Evolutionary conservation across 2,888 invertebrate genomes (phyloP), one percentile per base, ranked within the genome.

Genomic region (Ametastegia equiseti): DNA sequence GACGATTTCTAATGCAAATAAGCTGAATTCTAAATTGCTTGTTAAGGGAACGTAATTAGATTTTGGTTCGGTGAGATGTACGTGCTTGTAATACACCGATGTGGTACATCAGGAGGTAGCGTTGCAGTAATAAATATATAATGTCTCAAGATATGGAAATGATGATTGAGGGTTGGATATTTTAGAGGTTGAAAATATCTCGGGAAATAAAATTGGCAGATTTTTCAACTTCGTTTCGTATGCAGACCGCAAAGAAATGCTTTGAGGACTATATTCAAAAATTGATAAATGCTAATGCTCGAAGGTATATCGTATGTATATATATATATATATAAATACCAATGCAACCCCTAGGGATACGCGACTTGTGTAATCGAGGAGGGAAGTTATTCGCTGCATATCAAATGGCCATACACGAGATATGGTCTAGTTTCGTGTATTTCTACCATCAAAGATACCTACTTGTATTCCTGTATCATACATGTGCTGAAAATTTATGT

Each of bases 21-120:
- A 69, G 69, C 42, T 6, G n/a, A 42, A 69, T 39, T 42, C 42
- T 23, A 39, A 42, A n/a, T 7, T 11, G 9, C 69, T 69, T 69
- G 69, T 69, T 69, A 69, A 42, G 23, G n/a, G 7, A 69, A 69
- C 42, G 19, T 69, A 69, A 69, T 69, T 42, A 42, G 69, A 19
- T 69, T 42, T 42, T 69, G 69, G 36, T 69, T 23, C 19, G n/a
- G 7, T n/a, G 23, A 23, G 42, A 69, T 42, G 42, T 69, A 39
- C 69, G 42, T 69, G 42, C 23, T 42, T 23, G 23, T 42, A 42
- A 69, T 42, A 42, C 42, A 6, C 23, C 42, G 42, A 19, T 9
- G 23, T 39, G 23, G 1, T 42, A 69, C 3, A 36, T 36, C 33
- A 54, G 23, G 9, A 54, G 54, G 23, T 1, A 54, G 23, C 54